A percentile compares a stretch with the other conserved stretches of the same genome.
phyloP scores from a whole-genome alignment of 92 coral and sea anemone genomes.

The Montipora capitata region DNA sequence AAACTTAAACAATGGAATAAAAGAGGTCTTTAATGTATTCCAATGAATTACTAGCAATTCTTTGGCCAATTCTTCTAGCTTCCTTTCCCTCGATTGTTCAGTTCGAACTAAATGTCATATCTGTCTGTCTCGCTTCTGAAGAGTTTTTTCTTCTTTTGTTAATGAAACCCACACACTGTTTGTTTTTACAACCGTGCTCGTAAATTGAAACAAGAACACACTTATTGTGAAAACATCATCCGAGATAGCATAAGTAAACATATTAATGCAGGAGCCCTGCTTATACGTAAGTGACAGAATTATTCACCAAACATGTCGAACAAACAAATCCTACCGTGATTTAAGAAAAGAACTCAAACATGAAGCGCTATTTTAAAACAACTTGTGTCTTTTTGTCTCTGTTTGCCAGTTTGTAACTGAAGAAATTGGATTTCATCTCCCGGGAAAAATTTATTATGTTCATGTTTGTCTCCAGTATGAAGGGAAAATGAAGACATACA shows the following conservation, averaged over 20 bases:
- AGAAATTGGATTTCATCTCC: conserved; percentile 16
- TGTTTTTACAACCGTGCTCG: conserved; percentile 29
- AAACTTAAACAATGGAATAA: conserved; percentile 25
- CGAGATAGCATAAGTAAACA: conserved; percentile 44
- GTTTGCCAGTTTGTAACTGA: not conserved
- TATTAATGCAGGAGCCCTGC: conserved; percentile 15
- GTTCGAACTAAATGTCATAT: conserved; percentile 47
- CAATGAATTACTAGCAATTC: conserved; percentile 46
- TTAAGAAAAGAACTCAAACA: not conserved
- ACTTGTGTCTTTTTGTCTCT: not conserved
- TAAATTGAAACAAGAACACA: conserved; percentile 44
- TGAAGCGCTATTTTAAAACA: not conserved
- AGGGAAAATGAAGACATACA: conserved; percentile 25
- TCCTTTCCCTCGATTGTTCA: conserved; percentile 38
- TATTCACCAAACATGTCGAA: conserved; percentile 15
- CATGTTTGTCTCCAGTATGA: not conserved
- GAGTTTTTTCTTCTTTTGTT: conserved; percentile 51
- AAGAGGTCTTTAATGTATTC: conserved; percentile 46
- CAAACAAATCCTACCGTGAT: conserved; percentile 5
- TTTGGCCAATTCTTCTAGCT: conserved; percentile 34
- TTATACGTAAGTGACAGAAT: conserved; percentile 16
- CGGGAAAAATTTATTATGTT: not conserved
- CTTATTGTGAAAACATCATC: conserved; percentile 33
- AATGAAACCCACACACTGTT: conserved; percentile 56
- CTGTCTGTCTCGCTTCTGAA: conserved; percentile 43